Base-by-base conservation (phyloP, 2,888 invertebrate species). In the Salpingus planirostris region DNA sequence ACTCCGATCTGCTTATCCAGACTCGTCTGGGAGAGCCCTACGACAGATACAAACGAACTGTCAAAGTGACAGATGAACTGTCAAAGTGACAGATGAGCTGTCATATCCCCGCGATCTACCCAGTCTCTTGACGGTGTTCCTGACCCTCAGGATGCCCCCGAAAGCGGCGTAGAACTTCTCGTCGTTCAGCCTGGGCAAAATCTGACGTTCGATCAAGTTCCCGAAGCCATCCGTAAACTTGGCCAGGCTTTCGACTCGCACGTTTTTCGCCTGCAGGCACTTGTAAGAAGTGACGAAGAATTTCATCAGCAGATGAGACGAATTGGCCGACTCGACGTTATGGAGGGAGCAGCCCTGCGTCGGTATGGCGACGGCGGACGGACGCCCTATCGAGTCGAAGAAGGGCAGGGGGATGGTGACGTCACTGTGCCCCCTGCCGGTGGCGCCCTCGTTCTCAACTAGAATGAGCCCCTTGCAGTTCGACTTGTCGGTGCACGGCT, bases 331-430 rank as follows among this genome's bases (percentile, higher is more conserved):
- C 36, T 54, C 54, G n/a, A 38, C 24, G 14, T 71, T 72, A 14
- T 71, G 58, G 24, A 80, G 54, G 12, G 67, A 62, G 31, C 65
- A 61, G 6, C 60, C 55, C 33, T 43, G 73, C 29, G 78, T 67
- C 0, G 80, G 80, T 12, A 80, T 47, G 28, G 78, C 78, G 49
- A 80, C 71, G n/a, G 70, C 66, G 15, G 66, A 63, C 0, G 71
- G 67, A n/a, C 64, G 53, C 2, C 52, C 47, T 24, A 68, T 64
- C 59, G 77, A 73, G 46, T 74, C 73, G 21, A 80, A 67, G 39
- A 68, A 68, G 0, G 80, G 80, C 21, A 76, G 55, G 0, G 77
- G 75, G 24, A 76, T 58, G 12, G 52, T 43, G 11, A 52, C 42
- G 18, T 39, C 34, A 27, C 26, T 25, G 13, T 24, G 2, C 38